phyloP scores from a whole-genome alignment of 53 echinoderm and acorn worm species.

The Pentamera pediparva region DNA sequence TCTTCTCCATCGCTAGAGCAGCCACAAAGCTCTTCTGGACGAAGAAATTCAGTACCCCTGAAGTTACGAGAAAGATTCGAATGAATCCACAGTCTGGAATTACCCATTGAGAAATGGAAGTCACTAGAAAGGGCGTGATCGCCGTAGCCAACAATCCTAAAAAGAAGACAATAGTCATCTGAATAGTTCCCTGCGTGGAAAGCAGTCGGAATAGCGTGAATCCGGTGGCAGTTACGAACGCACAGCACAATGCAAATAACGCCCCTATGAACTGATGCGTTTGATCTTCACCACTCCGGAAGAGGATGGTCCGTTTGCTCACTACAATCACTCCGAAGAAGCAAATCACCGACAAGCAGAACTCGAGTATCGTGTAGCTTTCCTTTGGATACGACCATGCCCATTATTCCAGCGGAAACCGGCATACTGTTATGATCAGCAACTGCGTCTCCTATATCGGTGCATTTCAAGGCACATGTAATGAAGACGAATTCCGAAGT shows the following conservation, averaged over 20 bases:
- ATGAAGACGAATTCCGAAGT: not conserved
- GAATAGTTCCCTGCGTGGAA: not conserved
- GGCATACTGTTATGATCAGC: not conserved
- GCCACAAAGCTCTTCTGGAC: not conserved
- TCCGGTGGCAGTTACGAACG: not conserved
- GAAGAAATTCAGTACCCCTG: not conserved
- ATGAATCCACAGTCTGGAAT: slow-evolving; percentile 2
- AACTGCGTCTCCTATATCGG: not conserved
- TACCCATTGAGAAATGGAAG: not conserved
- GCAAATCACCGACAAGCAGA: not conserved
- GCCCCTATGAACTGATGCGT: not conserved
- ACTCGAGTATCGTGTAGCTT: not conserved
- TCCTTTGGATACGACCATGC: not conserved
- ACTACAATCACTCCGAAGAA: not conserved
- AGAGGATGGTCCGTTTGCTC: not conserved
- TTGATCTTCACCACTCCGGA: no score
- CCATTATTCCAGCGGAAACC: not conserved
- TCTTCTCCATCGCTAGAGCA: not conserved
- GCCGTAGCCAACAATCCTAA: slow-evolving; percentile 2
- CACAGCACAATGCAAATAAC: not conserved
- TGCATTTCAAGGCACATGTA: not conserved
- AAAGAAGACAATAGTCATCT: not conserved
- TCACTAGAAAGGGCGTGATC: not conserved
- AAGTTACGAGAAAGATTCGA: not conserved
- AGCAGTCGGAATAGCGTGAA: not conserved